Base-by-base conservation (phyloP, 30 jellyfish, hydroid and myxozoan genomes). In the Pseudorhiza aurosa region DNA sequence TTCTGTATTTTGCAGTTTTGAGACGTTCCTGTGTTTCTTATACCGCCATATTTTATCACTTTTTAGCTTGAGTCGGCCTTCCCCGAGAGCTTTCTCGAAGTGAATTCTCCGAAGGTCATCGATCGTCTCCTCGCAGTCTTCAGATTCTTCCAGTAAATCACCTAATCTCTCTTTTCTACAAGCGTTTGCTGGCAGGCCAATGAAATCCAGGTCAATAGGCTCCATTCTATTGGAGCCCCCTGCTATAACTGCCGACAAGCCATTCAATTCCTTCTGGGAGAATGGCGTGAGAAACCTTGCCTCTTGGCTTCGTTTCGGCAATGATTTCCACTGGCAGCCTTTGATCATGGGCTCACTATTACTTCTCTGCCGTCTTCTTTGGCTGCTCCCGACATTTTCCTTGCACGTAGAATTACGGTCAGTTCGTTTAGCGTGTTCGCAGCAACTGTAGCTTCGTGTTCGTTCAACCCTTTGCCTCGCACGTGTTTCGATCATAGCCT, bases 21-120 rank as follows among this genome's bases (percentile, higher is more conserved):
- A 25, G 46, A 44, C 63, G 49, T 50, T 64, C 26, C 91, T 57
- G 46, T 80, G 91, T 58, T 57, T 80, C 31, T 80, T 80, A 28
- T 80, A 80, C 58, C 91, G 65, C 83, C 84, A 80, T 1, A 80
- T 68, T 29, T 72, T 43, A 55, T 80, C 91, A 65, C 91, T 80
- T 65, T 53, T 80, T 57, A 80, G 71, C 50, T 55, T 57, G 77
- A 80, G 57, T 21, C 84, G 71, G 60, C 91, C 91, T 40, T 80
- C 77, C 29, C 57, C 84, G 0, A 80, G 69, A 28, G 91, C 91
- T 32, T 39, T 80, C 27, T 80, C 84, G 27, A 80, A 80, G 45
- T 80, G 91, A 58, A 32, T 63, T 24, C 24, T 42, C 29, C 91
- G 58, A 1, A 80, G 42, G 50, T 80, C 83, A 6, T 39, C 67